These are phyloP conservation scores for Felis catus DNA, from an alignment of 2,113 vertebrate genomes.

Conservation along the genomic window F.catus_Fca126_mat1.0 CM031418.1:103365001-103365500, in stretches of 20 bases:
- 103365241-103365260: not conserved
- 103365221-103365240: not conserved
- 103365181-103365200: not conserved
- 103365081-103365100: not conserved
- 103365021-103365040: not conserved
- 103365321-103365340: not conserved
- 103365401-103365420: not conserved
- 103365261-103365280: slow-evolving; percentile 28
- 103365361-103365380: not conserved
- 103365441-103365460: not conserved
- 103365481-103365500: not conserved
- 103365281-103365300: not conserved
- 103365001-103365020: too few relatives aligned
- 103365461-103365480: not conserved
- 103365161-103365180: not conserved
- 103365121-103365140: not conserved
- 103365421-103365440: not conserved
- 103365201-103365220: not conserved
- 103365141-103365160: not conserved
- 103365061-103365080: not conserved
- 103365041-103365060: not conserved
- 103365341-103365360: not conserved
- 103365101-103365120: not conserved
- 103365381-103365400: not conserved
- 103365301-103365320: not conserved